Evolutionary conservation across 2,888 invertebrate genomes (phyloP), one percentile per base, ranked within the genome.

Genomic region (Drosophila paracracens): DNA sequence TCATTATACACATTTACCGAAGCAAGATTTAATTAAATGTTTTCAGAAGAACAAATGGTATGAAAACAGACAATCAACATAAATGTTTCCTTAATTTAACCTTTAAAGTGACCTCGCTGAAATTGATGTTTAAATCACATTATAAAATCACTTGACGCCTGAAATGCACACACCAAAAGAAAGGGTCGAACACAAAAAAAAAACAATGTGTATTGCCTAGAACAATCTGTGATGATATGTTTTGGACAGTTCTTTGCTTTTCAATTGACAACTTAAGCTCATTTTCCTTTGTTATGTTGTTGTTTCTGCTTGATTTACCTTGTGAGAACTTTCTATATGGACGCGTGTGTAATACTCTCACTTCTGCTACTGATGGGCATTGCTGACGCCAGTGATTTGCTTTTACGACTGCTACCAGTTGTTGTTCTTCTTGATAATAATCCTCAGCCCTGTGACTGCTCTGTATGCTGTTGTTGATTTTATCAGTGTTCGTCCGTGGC

Each of bases 301-400:
- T 65, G 51, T 60, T 61, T 81, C 69, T 74, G 76, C 82, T 64
- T 59, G 77, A 82, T 69, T 88, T 86, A 86, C 89, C 88, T 88
- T 75, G 59, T 70, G 36, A 48, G 21, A 64, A 66, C 57, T 56
- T 52, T 61, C 50, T 67, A 73, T 61, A 38, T 48, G 52, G 53
- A 43, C 35, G 48, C 56, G 36, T 63, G 10, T 61, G 50, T 51
- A 59, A 65, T 51, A 31, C 54, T 48, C 54, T 48, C 58, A 64
- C 48, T 62, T 66, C 48, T 63, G 65, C 50, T 66, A 13, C 51
- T 74, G 70, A 57, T 65, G 48, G 57, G 29, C 70, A 51, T 69
- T 68, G 58, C 78, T 80, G 77, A 76, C 62, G 62, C 58, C 61
- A 78, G 75, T 35, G 29, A 16, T 62, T 73, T 79, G 63, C 36